Base-by-base conservation (phyloP, 1,140 invertebrate species). In the Nixonia krombeini region DNA sequence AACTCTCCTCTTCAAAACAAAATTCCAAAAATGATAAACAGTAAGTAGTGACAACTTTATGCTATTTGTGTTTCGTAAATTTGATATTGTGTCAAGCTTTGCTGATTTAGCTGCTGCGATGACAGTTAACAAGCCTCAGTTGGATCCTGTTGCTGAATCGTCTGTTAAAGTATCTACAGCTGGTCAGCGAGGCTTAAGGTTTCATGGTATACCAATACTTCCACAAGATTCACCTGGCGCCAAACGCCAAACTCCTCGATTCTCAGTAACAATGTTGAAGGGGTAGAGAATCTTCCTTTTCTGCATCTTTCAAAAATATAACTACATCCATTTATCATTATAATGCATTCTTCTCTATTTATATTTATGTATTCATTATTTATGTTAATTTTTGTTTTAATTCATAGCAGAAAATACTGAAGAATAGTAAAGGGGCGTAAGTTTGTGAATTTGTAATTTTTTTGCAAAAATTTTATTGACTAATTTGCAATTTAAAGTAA, bases 231-330 rank as follows among this genome's bases (percentile, higher is more conserved):
- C 76, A 62, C 82, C 80, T 42, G 76, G 74, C 58, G 73, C 78
- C 62, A 65, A 68, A 58, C 80, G 80, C 47, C 62, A 70, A 66
- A 28, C 38, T 51, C 81, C 81, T 75, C 78, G 76, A 28, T 73
- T 73, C 49, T 82, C 81, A 70, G 74, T 84, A 58, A 78, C 76
- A 23, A 79, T 75, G 66, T 61, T 75, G 35, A 79, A 80, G 79
- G 74, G 69, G 64, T 58, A 63, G 55, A 68, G 8, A 46, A 9
- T 17, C 9, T 23, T 42, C 9, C 16, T 31, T 13, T 13, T 35
- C 9, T 9, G 25, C 25, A 26, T 26, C 9, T 26, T 5, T 26
- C 9, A 4, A 26, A 9, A 26, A 4, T 26, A 9, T 26, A 8
- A 17, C 7, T 7, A 10, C 35, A 38, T 8, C 35, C 4, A 9